Evolutionary conservation across 35 echinoderm and acorn worm genomes (phyloP).

Genomic region (Patiria miniata): DNA sequence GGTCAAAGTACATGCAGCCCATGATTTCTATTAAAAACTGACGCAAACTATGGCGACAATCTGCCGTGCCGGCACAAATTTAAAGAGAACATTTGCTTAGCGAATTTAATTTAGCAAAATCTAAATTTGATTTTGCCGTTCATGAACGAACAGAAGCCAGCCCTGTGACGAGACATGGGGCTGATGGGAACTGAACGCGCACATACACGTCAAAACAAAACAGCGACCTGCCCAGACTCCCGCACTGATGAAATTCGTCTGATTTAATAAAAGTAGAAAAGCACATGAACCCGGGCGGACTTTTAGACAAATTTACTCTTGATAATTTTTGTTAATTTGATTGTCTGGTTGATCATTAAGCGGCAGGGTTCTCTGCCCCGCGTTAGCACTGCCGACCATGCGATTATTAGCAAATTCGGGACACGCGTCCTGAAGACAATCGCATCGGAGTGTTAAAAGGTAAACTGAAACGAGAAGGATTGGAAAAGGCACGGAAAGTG

Average conservation of each 20-base stretch:
- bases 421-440: neutral
- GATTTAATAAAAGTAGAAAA: conserved; percentile 24
- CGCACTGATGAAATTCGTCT: conserved; percentile 17
- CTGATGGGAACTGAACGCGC: neutral
- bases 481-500: neutral
- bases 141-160: conserved; percentile 12
- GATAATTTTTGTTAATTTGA: conserved; percentile 16
- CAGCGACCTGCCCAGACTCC: neutral
- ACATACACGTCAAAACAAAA: neutral
- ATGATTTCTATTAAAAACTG: neutral
- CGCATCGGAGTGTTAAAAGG: conserved; percentile 14
- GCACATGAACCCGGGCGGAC: conserved; percentile 3
- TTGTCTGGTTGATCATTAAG: conserved; percentile 23
- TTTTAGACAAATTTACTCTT: neutral
- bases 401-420: conserved; percentile 7
- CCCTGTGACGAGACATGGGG: neutral
- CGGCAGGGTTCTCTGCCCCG: neutral
- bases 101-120: conserved; percentile 17
- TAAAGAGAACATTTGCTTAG: conserved; percentile 4
- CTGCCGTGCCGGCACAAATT: neutral
- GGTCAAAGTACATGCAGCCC: too few species aligned
- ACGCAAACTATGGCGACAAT: conserved; percentile 6
- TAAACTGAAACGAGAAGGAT: neutral
- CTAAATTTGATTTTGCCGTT: conserved; percentile 23
- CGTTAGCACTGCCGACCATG: neutral